phyloP scores from a whole-genome alignment of 2,113 vertebrate species.

The Pterophyllum scalare region DNA sequence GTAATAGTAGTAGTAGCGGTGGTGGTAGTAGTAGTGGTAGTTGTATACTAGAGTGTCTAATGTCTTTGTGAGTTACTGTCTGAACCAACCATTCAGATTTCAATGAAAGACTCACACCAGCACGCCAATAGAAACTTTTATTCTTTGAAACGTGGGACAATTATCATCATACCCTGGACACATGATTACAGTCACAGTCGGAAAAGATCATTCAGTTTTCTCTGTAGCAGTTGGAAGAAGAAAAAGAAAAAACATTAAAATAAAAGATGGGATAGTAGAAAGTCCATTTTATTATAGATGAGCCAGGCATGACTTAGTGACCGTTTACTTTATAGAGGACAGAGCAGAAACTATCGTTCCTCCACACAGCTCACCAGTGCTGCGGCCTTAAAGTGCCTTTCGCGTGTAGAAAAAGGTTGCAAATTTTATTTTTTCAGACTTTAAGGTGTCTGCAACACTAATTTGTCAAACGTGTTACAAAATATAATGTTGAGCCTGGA shows the following conservation, averaged over 20 bases:
- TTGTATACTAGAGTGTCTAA: neutral
- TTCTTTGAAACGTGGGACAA: neutral
- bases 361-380: neutral
- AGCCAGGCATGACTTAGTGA: rapidly evolving
- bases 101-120: neutral
- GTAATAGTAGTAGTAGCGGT: neutral
- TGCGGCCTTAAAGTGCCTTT: neutral
- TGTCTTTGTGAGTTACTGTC: neutral
- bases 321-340: neutral
- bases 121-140: neutral
- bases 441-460: neutral
- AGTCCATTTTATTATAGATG: too few species aligned
- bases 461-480: neutral
- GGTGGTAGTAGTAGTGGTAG: neutral
- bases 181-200: neutral
- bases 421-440: neutral
- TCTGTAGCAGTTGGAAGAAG: neutral
- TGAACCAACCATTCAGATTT: neutral
- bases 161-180: neutral
- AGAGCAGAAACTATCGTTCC: neutral
- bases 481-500: neutral
- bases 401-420: neutral
- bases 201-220: neutral
- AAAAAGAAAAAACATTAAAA: too few species aligned
- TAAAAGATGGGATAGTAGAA: too few species aligned